phyloP scores from a whole-genome alignment of 92 coral and sea anemone genomes.

The Diadumene lineata region DNA sequence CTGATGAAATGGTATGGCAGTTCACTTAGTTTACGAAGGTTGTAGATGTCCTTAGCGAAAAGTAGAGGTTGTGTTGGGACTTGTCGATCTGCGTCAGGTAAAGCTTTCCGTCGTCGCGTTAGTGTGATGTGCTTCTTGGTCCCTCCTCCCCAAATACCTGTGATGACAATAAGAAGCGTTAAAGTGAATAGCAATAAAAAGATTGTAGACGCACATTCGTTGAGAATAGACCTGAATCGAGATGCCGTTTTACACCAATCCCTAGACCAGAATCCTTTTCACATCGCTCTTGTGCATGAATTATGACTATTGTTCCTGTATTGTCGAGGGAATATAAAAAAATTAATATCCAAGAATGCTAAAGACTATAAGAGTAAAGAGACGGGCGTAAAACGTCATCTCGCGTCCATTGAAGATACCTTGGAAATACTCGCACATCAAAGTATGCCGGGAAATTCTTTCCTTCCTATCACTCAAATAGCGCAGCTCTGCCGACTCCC shows the following conservation, averaged over 20 bases:
- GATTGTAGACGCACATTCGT: no score
- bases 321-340: no score
- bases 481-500: constrained; percentile 75
- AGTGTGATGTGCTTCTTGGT: constrained; percentile 69
- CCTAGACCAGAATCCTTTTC: no score
- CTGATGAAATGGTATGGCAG: constrained; percentile 67
- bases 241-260: no score
- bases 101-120: constrained; percentile 73
- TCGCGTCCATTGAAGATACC: constrained; percentile 30
- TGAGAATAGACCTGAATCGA: no score
- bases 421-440: constrained; percentile 79
- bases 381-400: no score
- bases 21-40: constrained; percentile 78
- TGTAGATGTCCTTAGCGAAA: constrained; percentile 72
- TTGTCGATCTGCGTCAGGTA: constrained; percentile 85
- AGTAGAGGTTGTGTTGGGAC: constrained; percentile 73
- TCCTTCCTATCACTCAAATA: constrained; percentile 56
- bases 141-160: constrained; percentile 83
- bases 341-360: no score
- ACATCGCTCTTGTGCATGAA: no score
- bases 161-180: no score
- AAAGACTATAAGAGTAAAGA: no score
- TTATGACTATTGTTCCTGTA: no score
- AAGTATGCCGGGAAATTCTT: constrained; percentile 67
- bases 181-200: no score